Base-by-base conservation (phyloP, 2,113 vertebrate genomes). In the Nymphicus hollandicus region DNA sequence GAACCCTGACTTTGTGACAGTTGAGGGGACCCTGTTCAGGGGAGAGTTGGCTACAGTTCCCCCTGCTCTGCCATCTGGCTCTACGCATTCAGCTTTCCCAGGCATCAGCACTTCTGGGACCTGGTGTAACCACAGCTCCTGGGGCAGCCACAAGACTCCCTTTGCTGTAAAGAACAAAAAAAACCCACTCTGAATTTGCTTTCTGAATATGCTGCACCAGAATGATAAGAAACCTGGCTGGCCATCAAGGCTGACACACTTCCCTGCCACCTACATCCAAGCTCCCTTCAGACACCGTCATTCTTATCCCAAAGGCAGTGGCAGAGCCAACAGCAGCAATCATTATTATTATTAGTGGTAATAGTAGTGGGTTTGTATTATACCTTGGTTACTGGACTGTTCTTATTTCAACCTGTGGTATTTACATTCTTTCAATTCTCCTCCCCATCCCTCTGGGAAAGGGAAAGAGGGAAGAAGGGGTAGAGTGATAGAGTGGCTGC, bases 131-230 rank as follows among this genome's bases (percentile, higher is more conserved):
- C 39, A n/a, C 68, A 81, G 58, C 31, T 82, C 35, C 58, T 43
- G 43, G 29, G 5, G 9, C 83, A 61, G 19, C 28, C 43, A 27
- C 46, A 50, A 49, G 16, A 22, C 11, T 74, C 9, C 20, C 20
- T 88, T 65, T 78, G 25, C 68, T 1, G 0, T 33, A 29, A 84
- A 56, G 7, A 81, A 19, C 22, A 49, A 71, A 79, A 18, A 4
- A 82, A 55, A 10, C 0, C 0, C 1, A 5, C 1, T 2, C 8
- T 3, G 4, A 49, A 3, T 66, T 27, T 89, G 8, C 41, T 86
- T 83, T 92, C 18, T 69, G 9, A 61, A 24, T 41, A 11, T 11
- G 28, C 41, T 73, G 61, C 20, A 71, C 22, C 1, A 16, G 39
- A 47, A 31, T 17, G 27, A 49, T 74, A 64, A 76, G 47, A 56